Base-by-base conservation (phyloP, 2,113 vertebrate genomes). In the Trematocara unimaculatum region DNA sequence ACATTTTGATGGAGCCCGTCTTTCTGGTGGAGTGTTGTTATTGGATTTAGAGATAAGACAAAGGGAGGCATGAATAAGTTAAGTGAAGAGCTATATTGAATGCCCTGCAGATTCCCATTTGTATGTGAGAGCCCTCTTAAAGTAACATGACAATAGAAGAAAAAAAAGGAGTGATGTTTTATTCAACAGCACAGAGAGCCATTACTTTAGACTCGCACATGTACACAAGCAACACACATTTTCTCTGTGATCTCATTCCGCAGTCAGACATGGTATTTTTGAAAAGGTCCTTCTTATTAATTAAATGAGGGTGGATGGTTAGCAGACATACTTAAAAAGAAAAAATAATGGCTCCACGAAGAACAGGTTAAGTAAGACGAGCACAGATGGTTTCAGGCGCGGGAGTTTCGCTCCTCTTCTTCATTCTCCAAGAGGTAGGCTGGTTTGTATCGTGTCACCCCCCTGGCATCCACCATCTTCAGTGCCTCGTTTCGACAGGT, bases 351-450 rank as follows among this genome's bases (percentile, higher is more conserved):
- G 7, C 23, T 89, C 58, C 15, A 11, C 6, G 6, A 60, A 79
- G 38, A 70, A 85, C 79, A 88, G 84, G 82, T 82, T 70, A 77
- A 17, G 23, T 12, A 1, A 15, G 3, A 11, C 1, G 7, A 60
- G 17, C 31, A 8, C 14, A 51, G 12, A 5, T 55, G 1, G 18
- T 26, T 14, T 96, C 90, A 96, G 23, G 45, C 96, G 3, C 99
- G 97, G 1, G 97, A 98, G 40, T 95, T 98, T 3, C 99, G 96
- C 56, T 99, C 99, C 0, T 98, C 97, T 0, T 98, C 97, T 81
- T 98, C 98, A 0, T 99, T 98, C 85, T 98, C 97, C 51, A 99
- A 96, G 17, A 96, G 94, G 79, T 99, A 96, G 60, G 98, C 99
- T 0, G 98, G 97, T 4, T 90, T 95, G 94, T 98, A 99, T 33